Evolutionary conservation across 2,888 invertebrate species (phyloP), one percentile per base, ranked within the genome.

Genomic region (Acanthopleura granulata): DNA sequence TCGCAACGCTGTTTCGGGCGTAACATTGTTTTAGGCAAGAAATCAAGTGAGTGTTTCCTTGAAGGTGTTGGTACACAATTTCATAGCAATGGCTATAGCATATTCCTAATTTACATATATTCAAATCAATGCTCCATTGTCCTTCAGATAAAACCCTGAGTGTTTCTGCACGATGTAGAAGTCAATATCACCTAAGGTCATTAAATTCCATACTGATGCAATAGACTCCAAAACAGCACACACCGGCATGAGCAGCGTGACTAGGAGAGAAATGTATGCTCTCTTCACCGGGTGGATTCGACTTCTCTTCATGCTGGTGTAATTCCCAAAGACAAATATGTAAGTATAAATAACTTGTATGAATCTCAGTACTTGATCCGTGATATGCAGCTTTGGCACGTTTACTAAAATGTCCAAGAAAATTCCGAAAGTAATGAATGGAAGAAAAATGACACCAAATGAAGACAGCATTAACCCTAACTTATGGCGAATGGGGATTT

Each of bases 401-500:
- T 15, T 15, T 16, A 6, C 4, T 1, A 12, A n/a, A 4, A 4
- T n/a, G 16, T 14, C 16, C 22, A 71, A 49, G 16, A 71, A 3
- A 71, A 16, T 9, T 22, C 71, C 49, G 18, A 49, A 16, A 1
- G 71, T 71, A 6, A 16, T n/a, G 16, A 49, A 40, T 71, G 71
- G 71, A 9, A 49, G 22, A 6, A 25, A 22, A 18, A 66, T 3
- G 29, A 6, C 29, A 6, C 4, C 18, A 27, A 66, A 22, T 6
- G 29, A 22, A 1, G 25, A 12, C 22, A 18, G 6, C 25, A 81
- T 73, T 15, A 86, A 84, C 1, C 87, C 86, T 57, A 78, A 73
- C 72, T 85, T 86, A 73, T 84, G 83, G 4, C 77, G 77, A 18
- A 76, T 72, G 11, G 86, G 85, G 22, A 87, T 84, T 40, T 80